Percentiles rank a stretch among this genome's conserved stretches.
Conservation (phyloP, 2,113 vertebrate genomes). For the Panthera uncia region DNA sequence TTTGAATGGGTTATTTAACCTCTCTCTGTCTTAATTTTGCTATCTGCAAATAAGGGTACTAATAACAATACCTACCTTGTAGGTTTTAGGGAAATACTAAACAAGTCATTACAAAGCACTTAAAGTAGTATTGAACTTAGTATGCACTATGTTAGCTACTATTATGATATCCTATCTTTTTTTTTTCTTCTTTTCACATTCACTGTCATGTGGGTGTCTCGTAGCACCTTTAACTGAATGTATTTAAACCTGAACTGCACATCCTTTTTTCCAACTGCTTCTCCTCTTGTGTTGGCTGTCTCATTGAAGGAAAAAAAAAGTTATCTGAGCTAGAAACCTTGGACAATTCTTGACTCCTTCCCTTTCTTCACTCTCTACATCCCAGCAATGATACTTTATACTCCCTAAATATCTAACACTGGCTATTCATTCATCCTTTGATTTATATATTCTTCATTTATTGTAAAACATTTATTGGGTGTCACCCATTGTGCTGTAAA, state of each 20-base stretch:
- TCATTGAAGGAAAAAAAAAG: neutral
- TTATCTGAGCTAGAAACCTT: neutral
- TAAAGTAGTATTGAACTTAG: neutral
- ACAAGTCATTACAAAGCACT: neutral
- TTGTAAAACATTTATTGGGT: neutral
- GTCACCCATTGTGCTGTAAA: neutral
- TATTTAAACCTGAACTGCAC: neutral
- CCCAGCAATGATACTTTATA: neutral
- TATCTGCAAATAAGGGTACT: neutral
- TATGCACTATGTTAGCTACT: neutral
- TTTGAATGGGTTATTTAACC: neutral
- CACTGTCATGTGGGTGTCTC: neutral
- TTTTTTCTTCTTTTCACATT: neutral
- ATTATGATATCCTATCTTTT: neutral
- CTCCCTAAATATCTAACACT: neutral
- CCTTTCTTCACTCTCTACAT: neutral
- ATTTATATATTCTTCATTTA: constrained; percentile 31
- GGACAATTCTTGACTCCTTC: neutral
- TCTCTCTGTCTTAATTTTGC: neutral
- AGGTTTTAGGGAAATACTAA: neutral
- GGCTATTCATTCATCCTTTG: neutral
- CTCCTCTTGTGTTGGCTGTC: neutral
- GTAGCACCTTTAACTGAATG: neutral
- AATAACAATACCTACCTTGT: neutral
- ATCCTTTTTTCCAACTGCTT: neutral